phyloP scores from a whole-genome alignment of 2,888 invertebrate species.

The Microchrysa polita region DNA sequence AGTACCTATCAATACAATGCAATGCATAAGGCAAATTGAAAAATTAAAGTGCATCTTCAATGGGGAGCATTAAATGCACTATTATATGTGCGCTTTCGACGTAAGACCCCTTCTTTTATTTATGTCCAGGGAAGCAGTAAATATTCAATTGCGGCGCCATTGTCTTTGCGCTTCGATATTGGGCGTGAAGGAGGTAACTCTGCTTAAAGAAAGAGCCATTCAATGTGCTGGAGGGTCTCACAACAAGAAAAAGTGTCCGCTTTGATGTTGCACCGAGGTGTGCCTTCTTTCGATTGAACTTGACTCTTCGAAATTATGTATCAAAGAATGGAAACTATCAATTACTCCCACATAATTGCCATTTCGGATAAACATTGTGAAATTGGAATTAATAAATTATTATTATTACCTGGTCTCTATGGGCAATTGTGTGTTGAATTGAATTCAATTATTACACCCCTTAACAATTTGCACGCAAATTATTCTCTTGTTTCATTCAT shows the following conservation, averaged over 20 bases:
- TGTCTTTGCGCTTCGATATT: constrained; percentile 10
- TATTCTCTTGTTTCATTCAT: constrained; percentile 4
- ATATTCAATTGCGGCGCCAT: constrained; percentile 39
- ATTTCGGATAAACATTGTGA: constrained; percentile 32
- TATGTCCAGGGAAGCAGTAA: constrained; percentile 28
- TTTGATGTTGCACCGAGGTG: constrained; percentile 30
- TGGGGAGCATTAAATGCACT: constrained; percentile 29
- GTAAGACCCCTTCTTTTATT: constrained; percentile 16
- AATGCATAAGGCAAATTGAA: constrained; percentile 14
- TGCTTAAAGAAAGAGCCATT: background rate
- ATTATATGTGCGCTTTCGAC: constrained; percentile 31
- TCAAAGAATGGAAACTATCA: constrained; percentile 38
- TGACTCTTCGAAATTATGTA: background rate
- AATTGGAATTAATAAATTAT: constrained; percentile 37
- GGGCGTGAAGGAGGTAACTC: constrained; percentile 1
- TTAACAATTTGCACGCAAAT: constrained; percentile 1
- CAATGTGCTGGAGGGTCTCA: constrained; percentile 15
- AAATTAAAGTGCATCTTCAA: constrained; percentile 39
- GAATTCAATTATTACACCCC: constrained; percentile 26
- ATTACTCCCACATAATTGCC: constrained; percentile 43
- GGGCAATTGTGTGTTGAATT: constrained; percentile 1
- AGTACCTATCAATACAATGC: too few relatives aligned
- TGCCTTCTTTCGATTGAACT: constrained; percentile 23
- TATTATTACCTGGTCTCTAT: constrained; percentile 13
- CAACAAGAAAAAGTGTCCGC: too few relatives aligned